Evolutionary conservation across 2,888 invertebrate genomes (phyloP).

Genomic region (Allygus modestus): DNA sequence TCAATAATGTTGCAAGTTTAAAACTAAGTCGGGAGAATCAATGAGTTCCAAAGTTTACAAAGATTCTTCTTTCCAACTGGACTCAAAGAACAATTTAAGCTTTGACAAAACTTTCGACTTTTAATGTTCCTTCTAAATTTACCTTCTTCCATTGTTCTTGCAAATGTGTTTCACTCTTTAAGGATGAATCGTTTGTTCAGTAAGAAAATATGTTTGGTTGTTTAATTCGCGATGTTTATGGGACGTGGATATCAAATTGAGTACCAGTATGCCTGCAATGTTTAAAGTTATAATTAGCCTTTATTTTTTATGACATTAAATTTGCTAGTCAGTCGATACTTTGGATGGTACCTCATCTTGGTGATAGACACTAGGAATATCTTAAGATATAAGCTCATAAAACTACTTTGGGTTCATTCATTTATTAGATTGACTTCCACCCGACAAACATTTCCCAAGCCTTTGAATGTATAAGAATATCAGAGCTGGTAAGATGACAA

Average conservation of each 20-base stretch:
- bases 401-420: too few species aligned
- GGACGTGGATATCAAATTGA: too few species aligned
- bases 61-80: conserved; percentile 57
- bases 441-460: background rate
- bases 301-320: too few species aligned
- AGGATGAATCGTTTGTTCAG: background rate
- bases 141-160: conserved; percentile 9
- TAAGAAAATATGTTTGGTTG: too few species aligned
- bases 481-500: conserved; percentile 23
- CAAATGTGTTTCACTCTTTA: background rate
- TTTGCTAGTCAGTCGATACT: too few species aligned
- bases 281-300: too few species aligned
- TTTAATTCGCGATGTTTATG: too few species aligned
- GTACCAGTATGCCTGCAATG: too few species aligned
- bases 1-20: conserved; percentile 15
- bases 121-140: conserved; percentile 57
- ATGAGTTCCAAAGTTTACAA: conserved; percentile 51
- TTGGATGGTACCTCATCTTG: background rate
- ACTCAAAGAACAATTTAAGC: conserved; percentile 55
- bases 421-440: background rate
- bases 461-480: conserved; percentile 17
- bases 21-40: conserved; percentile 54
- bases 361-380: background rate
- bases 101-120: conserved; percentile 44
- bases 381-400: too few species aligned